Conservation (phyloP, 2,888 invertebrate genomes). For the Acronicta leporina region DNA sequence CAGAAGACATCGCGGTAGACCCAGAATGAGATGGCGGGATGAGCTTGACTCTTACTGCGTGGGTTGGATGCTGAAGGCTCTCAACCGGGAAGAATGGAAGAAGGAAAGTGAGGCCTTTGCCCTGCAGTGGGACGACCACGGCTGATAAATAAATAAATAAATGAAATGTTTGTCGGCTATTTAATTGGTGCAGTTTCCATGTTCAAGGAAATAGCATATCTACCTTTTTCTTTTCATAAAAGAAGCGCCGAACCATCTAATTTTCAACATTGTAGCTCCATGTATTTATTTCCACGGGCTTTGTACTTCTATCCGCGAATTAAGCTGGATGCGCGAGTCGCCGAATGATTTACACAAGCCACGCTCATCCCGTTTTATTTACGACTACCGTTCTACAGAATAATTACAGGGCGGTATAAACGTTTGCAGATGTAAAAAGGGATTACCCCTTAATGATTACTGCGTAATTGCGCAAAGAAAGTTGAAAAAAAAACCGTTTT, state of each 20-base stretch:
- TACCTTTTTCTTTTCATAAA: not conserved
- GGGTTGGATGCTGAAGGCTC: too few species aligned
- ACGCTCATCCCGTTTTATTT: slow-evolving; percentile 87
- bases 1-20: too few species aligned
- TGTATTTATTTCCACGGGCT: slow-evolving; percentile 85
- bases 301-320: slow-evolving; percentile 87
- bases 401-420: slow-evolving; percentile 85
- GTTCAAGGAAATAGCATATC: not conserved
- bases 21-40: too few species aligned
- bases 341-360: slow-evolving; percentile 87
- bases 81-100: too few species aligned
- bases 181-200: too few species aligned
- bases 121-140: too few species aligned
- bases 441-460: slow-evolving; percentile 80
- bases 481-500: slow-evolving; percentile 44
- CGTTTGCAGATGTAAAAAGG: slow-evolving; percentile 84
- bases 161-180: too few species aligned
- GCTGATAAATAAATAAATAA: too few species aligned
- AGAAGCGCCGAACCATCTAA: slow-evolving; percentile 64
- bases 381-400: slow-evolving; percentile 82
- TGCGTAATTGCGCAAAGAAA: slow-evolving; percentile 73
- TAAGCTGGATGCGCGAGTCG: slow-evolving; percentile 76
- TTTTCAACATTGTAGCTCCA: slow-evolving; percentile 69
- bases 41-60: too few species aligned
- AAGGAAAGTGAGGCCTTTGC: too few species aligned